Base-by-base conservation (phyloP, 2,888 invertebrate genomes). In the Myopa tessellatipennis region DNA sequence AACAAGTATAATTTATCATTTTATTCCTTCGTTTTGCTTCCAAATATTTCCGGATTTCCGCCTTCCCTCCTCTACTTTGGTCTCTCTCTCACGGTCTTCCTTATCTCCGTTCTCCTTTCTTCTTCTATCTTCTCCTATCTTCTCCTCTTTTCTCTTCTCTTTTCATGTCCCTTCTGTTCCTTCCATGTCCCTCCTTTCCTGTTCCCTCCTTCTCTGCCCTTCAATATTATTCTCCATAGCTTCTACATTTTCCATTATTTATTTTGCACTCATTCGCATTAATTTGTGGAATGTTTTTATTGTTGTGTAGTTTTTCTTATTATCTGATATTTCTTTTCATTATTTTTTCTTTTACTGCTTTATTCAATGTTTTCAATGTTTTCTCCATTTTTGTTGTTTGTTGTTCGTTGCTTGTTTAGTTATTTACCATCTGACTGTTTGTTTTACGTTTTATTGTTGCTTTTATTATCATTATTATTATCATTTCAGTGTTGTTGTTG, bases 21-120 rank as follows among this genome's bases (percentile, higher is more conserved):
- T 71, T 78, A 69, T 77, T 68, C 14, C 50, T 67, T 55, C 68
- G 34, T 82, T 78, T 77, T 82, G 81, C 80, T 80, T 80, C 79
- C 78, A 75, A 80, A 79, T 80, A 78, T 81, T 79, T 81, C 82
- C 80, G 72, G 73, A 58, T 78, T 1, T 50, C 50, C 68, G 63
- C 26, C 74, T 38, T 79, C 71, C 38, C 77, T 79, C 76, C 58
- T 72, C 70, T 76, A n/a, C n/a, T n/a, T 1, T 26, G 26, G 26
- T 26, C 26, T 26, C 2, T 26, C 26, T 26, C 26, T 26, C 1
- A n/a, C n/a, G 45, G 18, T 74, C 74, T 78, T 77, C 60, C 18
- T 26, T 36, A n/a, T 34, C 26, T 34, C 26, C 36, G 34, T 26
- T 26, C 14, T 63, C 5, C 36, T 7, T 34, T 14, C 40, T 45